These are phyloP conservation scores for Heliconius hortense DNA, from an alignment of 2,888 invertebrate genomes.

Conservation along the genomic window DNA sequence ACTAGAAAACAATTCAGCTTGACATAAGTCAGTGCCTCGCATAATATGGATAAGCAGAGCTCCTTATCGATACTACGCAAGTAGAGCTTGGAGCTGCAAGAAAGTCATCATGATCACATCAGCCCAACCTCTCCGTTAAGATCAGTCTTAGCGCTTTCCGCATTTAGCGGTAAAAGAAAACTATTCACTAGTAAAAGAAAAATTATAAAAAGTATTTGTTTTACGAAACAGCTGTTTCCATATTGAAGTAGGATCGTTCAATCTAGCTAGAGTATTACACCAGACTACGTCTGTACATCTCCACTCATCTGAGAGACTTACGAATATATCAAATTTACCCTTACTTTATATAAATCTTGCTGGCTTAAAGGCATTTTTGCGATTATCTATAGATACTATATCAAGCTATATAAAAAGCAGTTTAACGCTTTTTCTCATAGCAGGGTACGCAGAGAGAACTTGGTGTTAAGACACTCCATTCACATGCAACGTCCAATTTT, in stretches of 20 bases:
- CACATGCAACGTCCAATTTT: neutral
- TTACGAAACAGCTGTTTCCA: neutral
- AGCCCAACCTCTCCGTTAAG: too few relatives aligned
- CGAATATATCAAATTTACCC: constrained; percentile 23
- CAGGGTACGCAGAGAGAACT: neutral
- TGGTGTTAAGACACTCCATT: neutral
- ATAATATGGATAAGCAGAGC: too few relatives aligned
- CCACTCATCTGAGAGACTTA: constrained; percentile 12
- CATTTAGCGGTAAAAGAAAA: too few relatives aligned
- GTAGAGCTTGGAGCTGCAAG: too few relatives aligned
- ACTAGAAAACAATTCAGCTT: too few relatives aligned
- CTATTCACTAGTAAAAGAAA: neutral
- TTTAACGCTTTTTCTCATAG: neutral
- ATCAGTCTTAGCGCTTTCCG: too few relatives aligned
- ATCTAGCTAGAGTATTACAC: constrained; percentile 23
- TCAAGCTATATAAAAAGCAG: too few relatives aligned
- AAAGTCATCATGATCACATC: too few relatives aligned
- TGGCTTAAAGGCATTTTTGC: constrained; percentile 1
- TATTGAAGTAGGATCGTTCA: neutral
- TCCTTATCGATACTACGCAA: too few relatives aligned
- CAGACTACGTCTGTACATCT: constrained; percentile 21
- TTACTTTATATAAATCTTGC: constrained; percentile 20
- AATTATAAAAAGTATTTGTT: neutral
- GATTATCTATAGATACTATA: neutral
- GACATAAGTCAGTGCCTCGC: too few relatives aligned